Evolutionary conservation across 1,140 invertebrate genomes (phyloP).

Genomic region (Thereuonema tuberculata): DNA sequence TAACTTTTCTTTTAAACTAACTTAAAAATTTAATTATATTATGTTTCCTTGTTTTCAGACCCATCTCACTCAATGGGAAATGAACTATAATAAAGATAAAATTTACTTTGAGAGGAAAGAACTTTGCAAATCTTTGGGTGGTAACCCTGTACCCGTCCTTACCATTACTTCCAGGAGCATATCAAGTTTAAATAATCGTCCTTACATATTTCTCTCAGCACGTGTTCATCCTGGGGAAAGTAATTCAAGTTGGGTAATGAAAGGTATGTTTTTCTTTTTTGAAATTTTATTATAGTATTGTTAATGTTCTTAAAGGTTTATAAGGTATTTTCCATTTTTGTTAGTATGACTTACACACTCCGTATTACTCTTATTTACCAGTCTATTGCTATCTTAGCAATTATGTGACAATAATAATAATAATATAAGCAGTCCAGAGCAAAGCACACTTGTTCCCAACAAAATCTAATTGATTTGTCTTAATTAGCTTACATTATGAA

Average conservation of each 20-base stretch:
- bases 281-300: too few relatives aligned
- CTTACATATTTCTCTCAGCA: slow-evolving; percentile 65
- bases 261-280: too few relatives aligned
- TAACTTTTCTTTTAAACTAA: neutral
- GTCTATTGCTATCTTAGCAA: too few relatives aligned
- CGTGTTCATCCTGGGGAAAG: slow-evolving; percentile 80
- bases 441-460: too few relatives aligned
- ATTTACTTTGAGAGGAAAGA: neutral
- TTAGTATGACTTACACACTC: too few relatives aligned
- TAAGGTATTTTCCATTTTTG: too few relatives aligned
- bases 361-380: too few relatives aligned
- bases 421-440: too few relatives aligned
- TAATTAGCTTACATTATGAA: too few relatives aligned
- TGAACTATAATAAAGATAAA: neutral
- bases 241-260: slow-evolving; percentile 80
- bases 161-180: slow-evolving; percentile 48
- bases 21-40: neutral
- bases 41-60: neutral
- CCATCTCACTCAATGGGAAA: neutral
- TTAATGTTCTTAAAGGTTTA: neutral
- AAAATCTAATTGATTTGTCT: too few relatives aligned
- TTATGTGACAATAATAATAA: too few relatives aligned
- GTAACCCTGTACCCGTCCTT: slow-evolving; percentile 60
- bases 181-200: slow-evolving; percentile 43
- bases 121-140: slow-evolving; percentile 55